A percentile compares a stretch with the other conserved stretches of the same genome.
phyloP scores from a whole-genome alignment of 37 sponge, comb jelly and placozoan genomes.

The Halichondria panicea region DNA sequence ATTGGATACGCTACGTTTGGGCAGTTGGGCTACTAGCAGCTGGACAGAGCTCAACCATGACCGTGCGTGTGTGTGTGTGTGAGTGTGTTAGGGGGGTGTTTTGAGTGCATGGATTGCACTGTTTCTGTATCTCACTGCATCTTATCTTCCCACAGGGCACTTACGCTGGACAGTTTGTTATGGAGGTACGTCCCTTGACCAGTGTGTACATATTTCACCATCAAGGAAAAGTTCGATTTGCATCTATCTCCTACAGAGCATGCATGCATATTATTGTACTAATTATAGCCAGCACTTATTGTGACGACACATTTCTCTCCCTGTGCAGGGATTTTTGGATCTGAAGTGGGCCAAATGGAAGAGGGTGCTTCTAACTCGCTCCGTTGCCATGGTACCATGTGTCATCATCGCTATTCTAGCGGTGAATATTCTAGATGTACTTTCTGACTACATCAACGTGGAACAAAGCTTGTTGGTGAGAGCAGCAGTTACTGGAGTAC shows the following conservation, averaged over 20 bases:
- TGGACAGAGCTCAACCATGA: constrained; percentile 97
- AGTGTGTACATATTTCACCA: too few species aligned
- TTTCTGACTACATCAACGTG: constrained; percentile 87
- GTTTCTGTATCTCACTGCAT: too few species aligned
- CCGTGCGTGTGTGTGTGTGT: constrained; percentile 57
- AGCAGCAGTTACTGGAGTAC: too few species aligned
- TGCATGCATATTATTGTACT: too few species aligned
- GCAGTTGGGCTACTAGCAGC: constrained; percentile 90
- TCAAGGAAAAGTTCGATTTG: too few species aligned
- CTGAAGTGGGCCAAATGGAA: constrained; percentile 92
- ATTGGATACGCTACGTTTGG: constrained; percentile 82
- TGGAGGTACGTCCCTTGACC: constrained; percentile 73
- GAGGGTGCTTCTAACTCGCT: constrained; percentile 84
- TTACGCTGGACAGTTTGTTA: constrained; percentile 98
- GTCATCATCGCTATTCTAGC: constrained; percentile 72
- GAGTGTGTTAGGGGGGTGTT: too few species aligned
- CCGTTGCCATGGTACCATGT: constrained; percentile 86
- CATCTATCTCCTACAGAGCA: too few species aligned
- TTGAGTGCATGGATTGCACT: too few species aligned
- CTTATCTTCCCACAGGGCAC: constrained; percentile 73
- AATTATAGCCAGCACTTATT: too few species aligned
- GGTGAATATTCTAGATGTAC: constrained; percentile 64
- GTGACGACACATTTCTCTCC: too few species aligned
- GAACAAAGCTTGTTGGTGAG: constrained; percentile 78
- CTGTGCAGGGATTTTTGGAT: constrained; percentile 90